Evolutionary conservation across 2,113 vertebrate genomes (phyloP).

Genomic region (Aspidoscelis tigris): DNA sequence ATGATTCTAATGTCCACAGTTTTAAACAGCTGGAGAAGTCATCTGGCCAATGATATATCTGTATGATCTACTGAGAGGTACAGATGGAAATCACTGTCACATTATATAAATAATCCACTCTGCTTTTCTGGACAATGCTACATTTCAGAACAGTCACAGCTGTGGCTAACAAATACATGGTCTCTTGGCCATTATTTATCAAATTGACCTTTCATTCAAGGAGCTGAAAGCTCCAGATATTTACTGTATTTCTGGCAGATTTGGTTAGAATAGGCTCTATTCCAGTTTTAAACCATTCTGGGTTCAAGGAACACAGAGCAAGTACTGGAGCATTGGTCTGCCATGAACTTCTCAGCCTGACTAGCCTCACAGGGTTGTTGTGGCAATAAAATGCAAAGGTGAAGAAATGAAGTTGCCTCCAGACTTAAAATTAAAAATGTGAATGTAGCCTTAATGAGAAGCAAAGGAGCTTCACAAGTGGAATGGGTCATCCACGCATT

Average conservation of each 20-base stretch:
- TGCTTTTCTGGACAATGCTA: slow-evolving; percentile 57
- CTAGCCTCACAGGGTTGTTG: too few relatives aligned
- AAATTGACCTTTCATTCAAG: slow-evolving; percentile 15
- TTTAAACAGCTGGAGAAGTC: neutral
- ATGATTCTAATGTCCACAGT: neutral
- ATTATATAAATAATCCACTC: slow-evolving; percentile 35
- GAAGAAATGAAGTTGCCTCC: too few relatives aligned
- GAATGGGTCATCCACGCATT: too few relatives aligned
- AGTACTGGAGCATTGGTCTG: too few relatives aligned
- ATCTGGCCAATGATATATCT: slow-evolving; percentile 17
- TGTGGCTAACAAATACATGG: slow-evolving; percentile 45
- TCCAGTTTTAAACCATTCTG: neutral
- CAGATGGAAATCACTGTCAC: slow-evolving; percentile 10
- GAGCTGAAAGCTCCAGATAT: slow-evolving; percentile 26
- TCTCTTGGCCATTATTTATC: slow-evolving; percentile 55
- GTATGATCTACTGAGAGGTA: slow-evolving; percentile 29
- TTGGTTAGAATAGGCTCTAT: neutral
- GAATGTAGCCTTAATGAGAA: too few relatives aligned
- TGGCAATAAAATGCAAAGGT: too few relatives aligned
- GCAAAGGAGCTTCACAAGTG: too few relatives aligned
- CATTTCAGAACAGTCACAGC: slow-evolving; percentile 68
- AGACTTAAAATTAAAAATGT: too few relatives aligned
- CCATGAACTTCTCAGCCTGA: too few relatives aligned
- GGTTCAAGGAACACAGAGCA: slow-evolving; percentile 9
- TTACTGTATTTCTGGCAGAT: neutral